phyloP scores from a whole-genome alignment of 2,113 vertebrate species.

The Bubo blakistoni region DNA sequence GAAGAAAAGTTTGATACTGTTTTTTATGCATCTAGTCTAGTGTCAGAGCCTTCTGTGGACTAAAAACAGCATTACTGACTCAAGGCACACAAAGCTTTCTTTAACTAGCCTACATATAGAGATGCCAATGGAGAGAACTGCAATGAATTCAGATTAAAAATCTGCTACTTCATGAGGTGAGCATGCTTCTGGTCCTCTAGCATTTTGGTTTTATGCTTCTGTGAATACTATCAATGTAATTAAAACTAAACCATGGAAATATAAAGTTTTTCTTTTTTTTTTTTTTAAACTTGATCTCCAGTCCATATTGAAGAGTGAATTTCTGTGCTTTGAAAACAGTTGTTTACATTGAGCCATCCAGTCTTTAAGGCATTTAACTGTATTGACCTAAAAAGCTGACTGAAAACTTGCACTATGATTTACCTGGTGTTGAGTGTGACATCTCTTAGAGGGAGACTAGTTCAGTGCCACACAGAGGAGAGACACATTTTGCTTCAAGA shows the following conservation, averaged over 20 bases:
- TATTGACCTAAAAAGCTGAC: not conserved
- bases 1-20: not conserved
- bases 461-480: not conserved
- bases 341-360: not conserved
- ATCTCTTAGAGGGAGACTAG: not conserved
- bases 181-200: not conserved
- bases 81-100: constrained; percentile 43
- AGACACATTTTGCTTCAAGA: not conserved
- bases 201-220: not conserved
- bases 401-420: not conserved
- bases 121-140: constrained; percentile 79
- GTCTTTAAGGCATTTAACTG: not conserved
- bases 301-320: not conserved
- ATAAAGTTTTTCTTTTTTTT: not conserved
- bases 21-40: not conserved
- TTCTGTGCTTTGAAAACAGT: not conserved
- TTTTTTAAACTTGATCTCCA: not conserved
- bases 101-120: constrained; percentile 87
- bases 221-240: not conserved
- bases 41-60: not conserved
- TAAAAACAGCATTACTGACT: not conserved
- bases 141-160: constrained; percentile 85
- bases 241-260: not conserved
- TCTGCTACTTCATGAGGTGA: constrained; percentile 97
- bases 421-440: not conserved